Percentiles rank a stretch among this genome's conserved stretches.
Evolutionary conservation across 2,888 invertebrate genomes (phyloP).

Genomic region (Adineta ricciae): DNA sequence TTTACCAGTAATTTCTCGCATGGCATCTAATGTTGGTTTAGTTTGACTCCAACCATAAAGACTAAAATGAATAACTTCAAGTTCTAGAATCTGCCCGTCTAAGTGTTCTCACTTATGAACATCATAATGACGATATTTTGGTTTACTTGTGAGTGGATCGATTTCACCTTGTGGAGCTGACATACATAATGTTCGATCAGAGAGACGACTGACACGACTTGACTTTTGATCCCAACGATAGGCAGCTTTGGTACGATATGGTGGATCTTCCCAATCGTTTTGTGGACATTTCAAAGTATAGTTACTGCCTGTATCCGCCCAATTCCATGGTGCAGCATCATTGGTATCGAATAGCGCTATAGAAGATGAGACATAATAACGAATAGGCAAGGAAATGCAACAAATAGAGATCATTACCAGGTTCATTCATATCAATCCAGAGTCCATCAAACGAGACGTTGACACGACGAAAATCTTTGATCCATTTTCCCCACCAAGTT

Average conservation of each 20-base stretch:
- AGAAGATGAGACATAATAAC: too few species aligned
- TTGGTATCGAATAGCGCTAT: constrained; percentile 32
- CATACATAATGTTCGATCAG: constrained; percentile 32
- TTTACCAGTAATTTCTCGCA: constrained; percentile 41
- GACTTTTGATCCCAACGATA: not conserved
- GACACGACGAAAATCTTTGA: constrained; percentile 1
- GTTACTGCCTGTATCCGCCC: constrained; percentile 37
- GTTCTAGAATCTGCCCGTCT: not conserved
- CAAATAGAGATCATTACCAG: too few species aligned
- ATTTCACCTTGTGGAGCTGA: constrained; percentile 24
- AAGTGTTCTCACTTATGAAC: constrained; percentile 58
- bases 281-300: constrained; percentile 46
- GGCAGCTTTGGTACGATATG: constrained; percentile 36
- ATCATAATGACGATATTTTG: constrained; percentile 58
- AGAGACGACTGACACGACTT: not conserved
- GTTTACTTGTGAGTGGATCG: not conserved
- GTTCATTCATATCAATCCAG: constrained; percentile 51
- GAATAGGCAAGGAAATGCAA: too few species aligned
- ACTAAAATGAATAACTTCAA: not conserved
- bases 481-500: constrained; percentile 38
- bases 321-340: constrained; percentile 30
- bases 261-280: constrained; percentile 40
- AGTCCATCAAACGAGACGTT: constrained; percentile 37
- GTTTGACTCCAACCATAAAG: constrained; percentile 67
- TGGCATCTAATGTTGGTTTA: constrained; percentile 58